Conservation (phyloP, 2,888 invertebrate species). For the Psococerastis gibbosa region DNA sequence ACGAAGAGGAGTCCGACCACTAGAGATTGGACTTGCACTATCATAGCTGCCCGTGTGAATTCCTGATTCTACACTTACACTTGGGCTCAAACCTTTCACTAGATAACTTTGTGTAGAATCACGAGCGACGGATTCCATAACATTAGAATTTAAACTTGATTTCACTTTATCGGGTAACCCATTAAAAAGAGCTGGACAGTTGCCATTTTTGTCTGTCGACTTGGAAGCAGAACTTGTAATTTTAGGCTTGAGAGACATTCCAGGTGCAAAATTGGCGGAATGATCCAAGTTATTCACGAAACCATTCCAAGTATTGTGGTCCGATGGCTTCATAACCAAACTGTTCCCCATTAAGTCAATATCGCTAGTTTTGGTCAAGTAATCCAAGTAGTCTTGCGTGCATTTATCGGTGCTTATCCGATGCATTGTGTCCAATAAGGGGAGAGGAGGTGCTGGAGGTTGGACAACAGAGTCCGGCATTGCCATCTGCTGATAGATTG, state of each 20-base stretch:
- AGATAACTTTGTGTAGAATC: neutral
- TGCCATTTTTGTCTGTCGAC: slow-evolving; percentile 2
- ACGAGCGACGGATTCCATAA: neutral
- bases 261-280: neutral
- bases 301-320: neutral
- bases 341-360: neutral
- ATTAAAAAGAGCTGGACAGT: neutral
- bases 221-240: neutral
- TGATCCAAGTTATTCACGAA: too few species aligned
- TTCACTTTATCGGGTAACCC: neutral
- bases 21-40: slow-evolving; percentile 2
- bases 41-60: slow-evolving; percentile 4
- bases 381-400: slow-evolving; percentile 2
- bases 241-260: neutral
- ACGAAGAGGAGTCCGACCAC: slow-evolving; percentile 3
- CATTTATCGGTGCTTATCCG: slow-evolving; percentile 5
- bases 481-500: too few species aligned
- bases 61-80: slow-evolving; percentile 5
- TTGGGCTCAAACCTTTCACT: slow-evolving; percentile 1
- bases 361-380: neutral
- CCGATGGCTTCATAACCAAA: neutral
- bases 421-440: neutral
- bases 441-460: neutral
- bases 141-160: neutral
- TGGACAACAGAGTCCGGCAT: too few species aligned